Evolutionary conservation across 1,140 invertebrate species (phyloP), one percentile per base, ranked within the genome.

Genomic region (Tetramorium simillimum): DNA sequence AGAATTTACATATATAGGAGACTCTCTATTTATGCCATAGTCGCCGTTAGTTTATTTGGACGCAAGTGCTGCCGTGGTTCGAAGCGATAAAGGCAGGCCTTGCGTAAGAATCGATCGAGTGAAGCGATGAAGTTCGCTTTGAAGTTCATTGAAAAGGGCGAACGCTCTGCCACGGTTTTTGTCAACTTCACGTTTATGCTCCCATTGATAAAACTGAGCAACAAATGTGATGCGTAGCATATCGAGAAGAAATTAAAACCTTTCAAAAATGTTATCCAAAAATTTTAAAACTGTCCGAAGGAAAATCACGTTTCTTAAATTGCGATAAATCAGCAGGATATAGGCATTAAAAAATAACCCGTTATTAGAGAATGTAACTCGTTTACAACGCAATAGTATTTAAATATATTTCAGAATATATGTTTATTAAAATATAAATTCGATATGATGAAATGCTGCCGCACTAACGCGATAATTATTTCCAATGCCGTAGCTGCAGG

Each of bases 61-160:
- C 16, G 43, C 46, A 69, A 67, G 51, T 81, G 28, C 21, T 21
- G 60, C 21, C 10, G 3, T 9, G 21, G 16, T 14, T 37, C 49
- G 76, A 80, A 21, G 43, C 40, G 40, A 63, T 16, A 3, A 65
- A 33, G 18, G 40, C 58, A 77, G 18, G 12, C 33, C 33, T 80
- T n/a, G 46, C 33, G 33, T 69, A 69, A 65, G 18, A 80, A 80
- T 67, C 62, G 28, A 69, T 81, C 43, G 43, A 80, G 33, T 14
- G 28, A 63, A 43, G 10, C 49, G 21, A 33, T 56, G 0, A 43
- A 70, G 9, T 81, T 43, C n/a, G n/a, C 62, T 80, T 56, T 80
- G n/a, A 53, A 56, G 63, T 40, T 81, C 33, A 40, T 16, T 43
- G 58, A 62, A 63, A 70, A 53, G n/a, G 16, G 28, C 6, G 12